Evolutionary conservation across 2,113 vertebrate species (phyloP), one percentile per base, ranked within the genome.

Genomic region (Herpetotheres cachinnans): DNA sequence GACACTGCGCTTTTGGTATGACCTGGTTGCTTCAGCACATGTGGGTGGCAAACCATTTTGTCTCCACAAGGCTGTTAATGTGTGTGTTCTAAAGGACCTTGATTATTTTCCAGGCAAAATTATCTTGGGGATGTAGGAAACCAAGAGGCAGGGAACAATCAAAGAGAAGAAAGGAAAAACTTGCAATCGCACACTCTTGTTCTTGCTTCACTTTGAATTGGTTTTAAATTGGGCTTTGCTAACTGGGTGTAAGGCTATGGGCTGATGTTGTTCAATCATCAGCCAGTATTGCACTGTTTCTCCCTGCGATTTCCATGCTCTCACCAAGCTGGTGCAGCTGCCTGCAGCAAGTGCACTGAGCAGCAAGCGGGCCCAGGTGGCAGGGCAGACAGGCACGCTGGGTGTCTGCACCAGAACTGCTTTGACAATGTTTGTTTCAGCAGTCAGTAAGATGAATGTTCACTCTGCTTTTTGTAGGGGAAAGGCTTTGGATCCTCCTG

Each of bases 301-400:
- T 83, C 32, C 24, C 24, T 0, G 0, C 16, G 36, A 44, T 34
- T 65, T 67, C 62, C 16, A 3, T 11, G 24, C 9, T 89, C 16
- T 59, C 27, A 61, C 49, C 38, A 69, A 13, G 36, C 55, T 71
- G 34, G 4, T 47, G 18, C 2, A 6, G 42, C 29, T 3, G 4
- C n/a, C 38, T 62, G 24, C 26, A 61, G 25, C 0, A 0, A 67
- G 20, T 8, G 15, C 26, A 36, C 26, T 34, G 40, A 0, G 2
- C 61, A 40, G 52, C 5, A 30, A 30, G 8, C 2, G 7, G 49
- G 61, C 61, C 40, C 58, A 27, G 24, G 27, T 38, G 61, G 17
- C 11, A 55, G 59, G n/a, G 66, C 2, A 7, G 30, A 65, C 34
- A 20, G 25, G 40, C 27, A n/a, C 2, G 1, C 18, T 47, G 62